A percentile compares a stretch with the other conserved stretches of the same genome.
phyloP scores from a whole-genome alignment of 2,888 invertebrate genomes.

The Lasioglossum figueresi region DNA sequence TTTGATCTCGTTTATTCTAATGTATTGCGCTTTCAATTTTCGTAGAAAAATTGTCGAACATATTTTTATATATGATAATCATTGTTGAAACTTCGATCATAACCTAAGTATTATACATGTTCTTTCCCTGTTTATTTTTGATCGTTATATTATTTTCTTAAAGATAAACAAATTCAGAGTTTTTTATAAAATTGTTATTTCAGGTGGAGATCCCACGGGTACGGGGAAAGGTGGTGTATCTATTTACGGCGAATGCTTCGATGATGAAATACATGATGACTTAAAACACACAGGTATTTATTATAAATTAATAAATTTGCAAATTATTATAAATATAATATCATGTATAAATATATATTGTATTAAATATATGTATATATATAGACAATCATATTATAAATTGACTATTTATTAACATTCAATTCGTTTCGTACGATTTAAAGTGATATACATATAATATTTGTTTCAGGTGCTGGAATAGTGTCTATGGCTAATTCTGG shows the following conservation, averaged over 20 bases:
- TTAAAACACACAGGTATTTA: conserved; percentile 95
- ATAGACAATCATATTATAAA: neutral
- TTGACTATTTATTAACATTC: neutral
- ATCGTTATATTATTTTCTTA: neutral
- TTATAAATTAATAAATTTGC: neutral
- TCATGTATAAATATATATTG: neutral
- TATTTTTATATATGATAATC: no score
- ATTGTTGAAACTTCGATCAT: neutral
- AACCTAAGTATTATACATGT: neutral
- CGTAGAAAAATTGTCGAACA: neutral
- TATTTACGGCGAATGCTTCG: conserved; percentile 97
- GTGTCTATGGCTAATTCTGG: conserved; percentile 99
- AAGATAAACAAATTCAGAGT: neutral
- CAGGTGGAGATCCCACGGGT: conserved; percentile 97
- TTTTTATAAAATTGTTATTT: neutral
- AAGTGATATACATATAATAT: conserved; percentile 6
- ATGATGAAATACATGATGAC: conserved; percentile 97
- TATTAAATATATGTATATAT: neutral
- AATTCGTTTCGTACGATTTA: no score
- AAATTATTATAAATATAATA: neutral
- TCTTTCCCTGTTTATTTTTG: neutral
- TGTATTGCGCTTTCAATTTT: no score
- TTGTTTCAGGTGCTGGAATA: conserved; percentile 87
- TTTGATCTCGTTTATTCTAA: no score
- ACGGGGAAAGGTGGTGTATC: conserved; percentile 98